Conservation (phyloP, 2,113 vertebrate genomes). For the Gracilinanus agilis region DNA sequence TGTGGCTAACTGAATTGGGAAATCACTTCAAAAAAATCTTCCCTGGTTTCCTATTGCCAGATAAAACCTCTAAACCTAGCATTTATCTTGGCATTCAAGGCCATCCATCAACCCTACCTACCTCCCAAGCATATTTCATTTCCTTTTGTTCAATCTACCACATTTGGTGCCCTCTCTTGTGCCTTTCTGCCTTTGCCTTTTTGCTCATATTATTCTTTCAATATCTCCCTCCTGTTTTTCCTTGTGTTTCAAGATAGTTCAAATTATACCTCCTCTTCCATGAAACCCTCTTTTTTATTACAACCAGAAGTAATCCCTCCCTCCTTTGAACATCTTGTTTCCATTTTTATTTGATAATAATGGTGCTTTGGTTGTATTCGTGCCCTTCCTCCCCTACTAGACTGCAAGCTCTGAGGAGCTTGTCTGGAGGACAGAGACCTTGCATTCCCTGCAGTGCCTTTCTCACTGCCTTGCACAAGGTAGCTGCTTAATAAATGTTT, state of each 20-base stretch:
- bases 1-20: not conserved
- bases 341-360: not conserved
- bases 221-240: not conserved
- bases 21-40: not conserved
- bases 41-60: not conserved
- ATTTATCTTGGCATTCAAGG: not conserved
- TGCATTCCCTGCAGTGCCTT: not conserved
- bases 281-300: not conserved
- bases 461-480: not conserved
- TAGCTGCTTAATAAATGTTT: not conserved
- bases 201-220: constrained; percentile 6
- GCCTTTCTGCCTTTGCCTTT: not conserved
- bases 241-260: not conserved
- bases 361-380: not conserved
- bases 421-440: not conserved
- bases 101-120: not conserved
- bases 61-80: not conserved
- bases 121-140: not conserved
- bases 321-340: constrained; percentile 1
- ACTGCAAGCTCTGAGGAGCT: not conserved
- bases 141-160: not conserved
- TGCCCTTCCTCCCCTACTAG: not conserved
- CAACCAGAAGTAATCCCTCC: not conserved
- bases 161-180: not conserved
- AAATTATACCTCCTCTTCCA: not conserved